Evolutionary conservation across 2,797 vertebrate species (phyloP), one percentile per base, ranked within the genome.

Genomic region (Sebastes melanostomus): DNA sequence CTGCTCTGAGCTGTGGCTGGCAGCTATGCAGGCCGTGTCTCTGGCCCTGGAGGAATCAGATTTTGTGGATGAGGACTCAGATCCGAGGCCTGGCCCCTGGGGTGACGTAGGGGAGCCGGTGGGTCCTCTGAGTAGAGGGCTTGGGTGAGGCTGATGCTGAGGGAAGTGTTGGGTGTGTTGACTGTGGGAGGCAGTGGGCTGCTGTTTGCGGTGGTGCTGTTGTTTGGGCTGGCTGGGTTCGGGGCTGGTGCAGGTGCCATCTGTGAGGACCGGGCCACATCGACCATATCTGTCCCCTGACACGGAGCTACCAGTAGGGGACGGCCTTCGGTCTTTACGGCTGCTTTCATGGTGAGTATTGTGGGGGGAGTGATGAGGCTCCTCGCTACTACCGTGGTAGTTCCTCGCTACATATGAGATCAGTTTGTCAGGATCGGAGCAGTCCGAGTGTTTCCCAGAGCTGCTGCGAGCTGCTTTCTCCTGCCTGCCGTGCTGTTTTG

Each of bases 171-270:
- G 90, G n/a, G 66, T 38, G 0, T 88, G 78, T 25, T 86, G 75
- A 62, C 75, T 60, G 42, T 82, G 80, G 22, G 62, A 75, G 16
- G 58, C 60, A 4, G 62, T 22, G 32, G 78, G 78, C 36, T 86
- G 88, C 38, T 86, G 80, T 58, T 82, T 89, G 60, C 12, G 85
- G 27, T 88, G 81, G 69, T 77, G 80, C 7, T 73, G 77, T 16
- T 90, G 83, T 80, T 92, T 93, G 36, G 86, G 83, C 5, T 81
- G 88, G 25, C 42, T 76, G 10, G 81, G 83, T 69, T 96, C 95
- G 2, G 94, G 91, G 71, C 93, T 95, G 83, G 93, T 95, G 89
- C 93, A 93, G 79, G 90, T 90, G 65, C 90, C 90, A 38, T 96
- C 94, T 1, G 88, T 94, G 3, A 91, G 81, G 12, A 90, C 80